A percentile compares a stretch with the other conserved stretches of the same genome.
Conservation (phyloP, 2,888 invertebrate species). For the Didymodactylos carnosus region DNA sequence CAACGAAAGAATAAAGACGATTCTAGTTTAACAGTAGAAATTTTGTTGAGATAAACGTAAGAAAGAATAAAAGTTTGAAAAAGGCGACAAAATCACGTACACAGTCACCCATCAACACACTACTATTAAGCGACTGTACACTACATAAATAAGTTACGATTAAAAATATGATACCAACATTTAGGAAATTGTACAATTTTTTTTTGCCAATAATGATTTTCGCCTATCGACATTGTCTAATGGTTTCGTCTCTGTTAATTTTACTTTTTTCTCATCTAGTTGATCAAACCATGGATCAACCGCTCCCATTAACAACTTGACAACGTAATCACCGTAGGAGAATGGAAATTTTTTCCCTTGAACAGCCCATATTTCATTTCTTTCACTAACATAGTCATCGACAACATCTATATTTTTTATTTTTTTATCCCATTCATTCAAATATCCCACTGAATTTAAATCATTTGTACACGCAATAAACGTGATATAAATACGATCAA, state of each 20-base stretch:
- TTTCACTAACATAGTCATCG: constrained; percentile 10
- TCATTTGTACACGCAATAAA: constrained; percentile 12
- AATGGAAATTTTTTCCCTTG: constrained; percentile 6
- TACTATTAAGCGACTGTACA: too few species aligned
- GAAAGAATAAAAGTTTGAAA: too few species aligned
- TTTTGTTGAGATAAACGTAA: too few species aligned
- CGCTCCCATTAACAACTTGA: constrained; percentile 6
- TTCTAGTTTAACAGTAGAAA: too few species aligned
- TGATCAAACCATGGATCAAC: constrained; percentile 2
- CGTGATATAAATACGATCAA: background rate
- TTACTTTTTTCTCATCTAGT: background rate
- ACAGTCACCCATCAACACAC: too few species aligned
- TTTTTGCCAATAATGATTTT: too few species aligned
- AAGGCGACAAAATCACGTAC: too few species aligned
- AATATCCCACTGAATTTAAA: constrained; percentile 2
- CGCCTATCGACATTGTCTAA: background rate
- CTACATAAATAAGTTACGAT: too few species aligned
- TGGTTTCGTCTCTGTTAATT: background rate
- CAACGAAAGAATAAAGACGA: too few species aligned
- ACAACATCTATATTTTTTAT: constrained; percentile 11
- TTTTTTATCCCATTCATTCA: constrained; percentile 7
- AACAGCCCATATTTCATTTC: background rate
- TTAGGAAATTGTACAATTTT: background rate
- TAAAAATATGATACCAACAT: too few species aligned
- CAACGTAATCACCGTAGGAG: constrained; percentile 13